phyloP scores from a whole-genome alignment of 2,888 invertebrate genomes.

The Tinea trinotella region DNA sequence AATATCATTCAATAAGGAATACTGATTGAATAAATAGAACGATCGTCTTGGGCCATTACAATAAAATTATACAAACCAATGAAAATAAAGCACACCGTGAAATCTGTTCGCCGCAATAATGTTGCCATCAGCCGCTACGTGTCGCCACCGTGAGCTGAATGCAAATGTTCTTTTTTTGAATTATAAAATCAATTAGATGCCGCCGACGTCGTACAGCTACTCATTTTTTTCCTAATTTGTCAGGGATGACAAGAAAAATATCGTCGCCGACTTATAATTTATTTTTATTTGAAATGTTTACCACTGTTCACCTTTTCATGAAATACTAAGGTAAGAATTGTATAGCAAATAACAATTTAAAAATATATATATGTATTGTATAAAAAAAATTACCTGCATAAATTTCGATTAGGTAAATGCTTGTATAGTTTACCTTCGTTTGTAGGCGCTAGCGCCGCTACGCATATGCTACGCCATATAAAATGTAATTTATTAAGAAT shows the following conservation, averaged over 20 bases:
- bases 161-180: slow-evolving; percentile 45
- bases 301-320: too few relatives aligned
- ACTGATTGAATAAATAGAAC: slow-evolving; percentile 5
- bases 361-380: too few relatives aligned
- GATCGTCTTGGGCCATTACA: slow-evolving; percentile 31
- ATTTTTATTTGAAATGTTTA: background rate
- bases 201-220: slow-evolving; percentile 27
- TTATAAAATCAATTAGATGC: slow-evolving; percentile 60
- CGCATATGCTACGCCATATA: background rate
- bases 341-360: too few relatives aligned
- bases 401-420: too few relatives aligned
- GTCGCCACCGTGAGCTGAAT: slow-evolving; percentile 42
- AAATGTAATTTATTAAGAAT: background rate
- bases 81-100: slow-evolving; percentile 36
- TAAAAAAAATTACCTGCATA: too few relatives aligned
- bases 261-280: background rate
- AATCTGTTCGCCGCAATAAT: slow-evolving; percentile 18
- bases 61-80: slow-evolving; percentile 50
- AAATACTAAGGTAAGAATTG: too few relatives aligned
- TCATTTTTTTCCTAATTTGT: slow-evolving; percentile 18
- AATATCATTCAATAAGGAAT: background rate
- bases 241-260: slow-evolving; percentile 15
- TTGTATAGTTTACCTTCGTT: background rate
- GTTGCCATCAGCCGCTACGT: slow-evolving; percentile 27
- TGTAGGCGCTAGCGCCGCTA: background rate